These are phyloP conservation scores for Ormyrus rosae DNA, from an alignment of 2,888 invertebrate species.

Conservation along the genomic window DNA sequence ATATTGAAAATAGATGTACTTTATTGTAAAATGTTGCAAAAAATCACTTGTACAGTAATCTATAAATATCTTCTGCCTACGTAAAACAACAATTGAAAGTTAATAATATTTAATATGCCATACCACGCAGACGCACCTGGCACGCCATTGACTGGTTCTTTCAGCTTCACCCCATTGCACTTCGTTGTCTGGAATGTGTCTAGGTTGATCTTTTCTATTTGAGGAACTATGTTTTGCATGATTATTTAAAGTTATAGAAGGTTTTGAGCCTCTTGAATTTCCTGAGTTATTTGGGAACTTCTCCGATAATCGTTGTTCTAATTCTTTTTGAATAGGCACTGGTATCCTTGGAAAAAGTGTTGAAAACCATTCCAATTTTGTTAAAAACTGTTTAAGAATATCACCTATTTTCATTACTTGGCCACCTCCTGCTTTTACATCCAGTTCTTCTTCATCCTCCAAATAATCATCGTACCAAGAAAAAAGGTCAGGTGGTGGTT, in stretches of 20 bases:
- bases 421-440: constrained; percentile 98
- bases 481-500: constrained; percentile 96
- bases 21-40: constrained; percentile 17
- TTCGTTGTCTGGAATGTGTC: constrained; percentile 74
- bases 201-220: constrained; percentile 70
- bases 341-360: constrained; percentile 99
- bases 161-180: constrained; percentile 76
- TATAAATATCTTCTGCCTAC: no score
- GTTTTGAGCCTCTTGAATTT: constrained; percentile 72
- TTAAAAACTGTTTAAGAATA: constrained; percentile 93
- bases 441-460: constrained; percentile 97
- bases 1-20: constrained; percentile 1
- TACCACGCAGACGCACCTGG: constrained; percentile 76
- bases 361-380: constrained; percentile 99
- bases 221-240: constrained; percentile 70
- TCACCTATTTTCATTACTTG: constrained; percentile 95
- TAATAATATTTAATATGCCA: constrained; percentile 72
- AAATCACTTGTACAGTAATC: background rate
- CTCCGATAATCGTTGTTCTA: constrained; percentile 85
- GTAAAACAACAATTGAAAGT: constrained; percentile 46
- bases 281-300: constrained; percentile 79
- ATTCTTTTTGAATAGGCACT: constrained; percentile 96
- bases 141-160: constrained; percentile 74
- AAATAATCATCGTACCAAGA: constrained; percentile 98
- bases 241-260: constrained; percentile 73